Percentiles rank a stretch among this genome's conserved stretches.
phyloP scores from a whole-genome alignment of 2,113 vertebrate species.

The Chroicocephalus ridibundus region DNA sequence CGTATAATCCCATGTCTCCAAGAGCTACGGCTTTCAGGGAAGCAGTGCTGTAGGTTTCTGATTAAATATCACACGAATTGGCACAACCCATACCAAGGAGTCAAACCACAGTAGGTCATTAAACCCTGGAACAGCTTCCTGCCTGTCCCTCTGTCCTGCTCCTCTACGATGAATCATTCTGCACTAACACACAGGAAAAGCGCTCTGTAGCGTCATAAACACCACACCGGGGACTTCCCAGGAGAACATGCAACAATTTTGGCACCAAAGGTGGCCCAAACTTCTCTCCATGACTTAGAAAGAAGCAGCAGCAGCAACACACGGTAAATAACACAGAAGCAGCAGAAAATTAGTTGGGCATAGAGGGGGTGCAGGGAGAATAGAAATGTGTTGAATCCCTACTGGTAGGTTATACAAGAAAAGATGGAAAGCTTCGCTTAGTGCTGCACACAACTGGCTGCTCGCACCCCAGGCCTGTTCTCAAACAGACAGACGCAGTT shows the following conservation, averaged over 20 bases:
- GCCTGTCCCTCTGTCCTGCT: not conserved
- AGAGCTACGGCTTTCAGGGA: not conserved
- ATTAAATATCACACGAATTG: not conserved
- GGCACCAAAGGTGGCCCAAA: not conserved
- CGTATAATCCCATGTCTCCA: not conserved
- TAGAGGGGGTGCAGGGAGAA: not conserved
- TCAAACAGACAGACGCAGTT: not conserved
- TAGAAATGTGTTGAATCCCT: not conserved
- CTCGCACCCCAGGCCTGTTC: not conserved
- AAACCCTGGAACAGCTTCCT: not conserved
- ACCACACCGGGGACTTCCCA: not conserved
- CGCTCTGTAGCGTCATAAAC: not conserved
- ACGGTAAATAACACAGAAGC: not conserved
- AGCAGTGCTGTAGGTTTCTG: not conserved
- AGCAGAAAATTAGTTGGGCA: not conserved
- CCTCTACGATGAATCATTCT: fast-evolving
- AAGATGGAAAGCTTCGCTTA: not conserved
- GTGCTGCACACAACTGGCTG: not conserved
- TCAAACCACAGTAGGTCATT: not conserved
- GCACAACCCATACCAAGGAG: not conserved
- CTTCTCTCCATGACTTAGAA: not conserved
- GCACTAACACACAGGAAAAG: fast-evolving
- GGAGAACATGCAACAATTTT: not conserved
- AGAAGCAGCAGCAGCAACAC: not conserved
- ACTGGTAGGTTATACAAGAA: not conserved